Percentiles rank a stretch among this genome's conserved stretches.
These are phyloP conservation scores for Sitta carolinensis DNA, from an alignment of 2,797 vertebrate genomes.

Conservation along the genomic window DNA sequence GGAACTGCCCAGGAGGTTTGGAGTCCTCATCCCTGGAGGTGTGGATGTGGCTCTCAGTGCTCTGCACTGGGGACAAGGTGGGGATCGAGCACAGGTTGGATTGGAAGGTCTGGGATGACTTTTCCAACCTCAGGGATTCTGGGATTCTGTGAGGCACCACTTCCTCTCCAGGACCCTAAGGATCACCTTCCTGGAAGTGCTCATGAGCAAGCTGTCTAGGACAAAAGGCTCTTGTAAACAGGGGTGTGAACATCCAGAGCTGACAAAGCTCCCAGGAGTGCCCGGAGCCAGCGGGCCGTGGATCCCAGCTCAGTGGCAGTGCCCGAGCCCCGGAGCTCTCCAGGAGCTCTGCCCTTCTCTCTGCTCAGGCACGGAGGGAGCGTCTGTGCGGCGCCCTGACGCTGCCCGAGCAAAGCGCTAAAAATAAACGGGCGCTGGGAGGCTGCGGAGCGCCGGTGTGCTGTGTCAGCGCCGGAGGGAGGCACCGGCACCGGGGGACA, in stretches of 20 bases:
- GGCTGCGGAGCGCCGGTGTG: background rate
- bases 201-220: background rate
- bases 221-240: background rate
- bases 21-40: background rate
- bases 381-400: accelerated
- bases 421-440: background rate
- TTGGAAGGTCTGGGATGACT: too few relatives aligned
- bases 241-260: background rate
- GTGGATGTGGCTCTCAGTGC: background rate
- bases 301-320: accelerated
- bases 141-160: background rate
- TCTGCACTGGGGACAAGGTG: background rate
- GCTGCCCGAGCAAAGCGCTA: background rate
- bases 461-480: background rate
- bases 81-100: accelerated
- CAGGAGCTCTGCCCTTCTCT: background rate
- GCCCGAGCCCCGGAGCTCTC: accelerated
- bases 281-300: accelerated
- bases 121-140: background rate
- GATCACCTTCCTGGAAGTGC: background rate
- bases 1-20: background rate
- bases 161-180: background rate
- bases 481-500: accelerated
- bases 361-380: background rate
- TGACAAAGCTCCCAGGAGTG: too few relatives aligned